Conservation (phyloP, 2,888 invertebrate genomes). For the Polydrusus tereticollis region DNA sequence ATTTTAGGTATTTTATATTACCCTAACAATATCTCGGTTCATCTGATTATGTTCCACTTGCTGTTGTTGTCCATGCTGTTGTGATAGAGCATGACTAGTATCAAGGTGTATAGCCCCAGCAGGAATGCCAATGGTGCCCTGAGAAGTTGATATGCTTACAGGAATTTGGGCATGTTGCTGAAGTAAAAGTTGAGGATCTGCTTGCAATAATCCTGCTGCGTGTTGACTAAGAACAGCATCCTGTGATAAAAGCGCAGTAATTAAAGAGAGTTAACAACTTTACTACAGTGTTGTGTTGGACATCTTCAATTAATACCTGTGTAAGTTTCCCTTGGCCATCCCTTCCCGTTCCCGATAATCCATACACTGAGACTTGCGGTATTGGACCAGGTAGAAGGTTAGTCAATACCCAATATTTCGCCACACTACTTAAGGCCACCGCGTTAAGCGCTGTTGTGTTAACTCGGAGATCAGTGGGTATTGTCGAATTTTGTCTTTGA, state of each 20-base stretch:
- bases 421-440: conserved; percentile 81
- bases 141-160: conserved; percentile 64
- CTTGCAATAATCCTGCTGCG: conserved; percentile 63
- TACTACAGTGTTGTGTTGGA: no score
- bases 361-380: conserved; percentile 81
- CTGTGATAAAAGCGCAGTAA: conserved; percentile 56
- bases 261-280: neutral
- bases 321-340: conserved; percentile 74
- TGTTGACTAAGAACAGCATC: conserved; percentile 72
- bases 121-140: conserved; percentile 64
- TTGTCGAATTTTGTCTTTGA: conserved; percentile 68
- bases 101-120: conserved; percentile 65
- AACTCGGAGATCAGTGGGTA: conserved; percentile 74
- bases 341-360: conserved; percentile 73
- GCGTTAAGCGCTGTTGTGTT: conserved; percentile 76
- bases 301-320: no score
- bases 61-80: conserved; percentile 56
- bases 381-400: conserved; percentile 83
- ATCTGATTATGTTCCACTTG: conserved; percentile 53
- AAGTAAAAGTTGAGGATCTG: conserved; percentile 63
- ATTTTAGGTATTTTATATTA: conserved; percentile 32
- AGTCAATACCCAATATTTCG: conserved; percentile 88
- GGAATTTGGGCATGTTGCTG: conserved; percentile 66
- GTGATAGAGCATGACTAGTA: conserved; percentile 54
- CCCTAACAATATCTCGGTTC: conserved; percentile 56